Conservation (phyloP, 2,113 vertebrate species). For the Sciurus niger region DNA sequence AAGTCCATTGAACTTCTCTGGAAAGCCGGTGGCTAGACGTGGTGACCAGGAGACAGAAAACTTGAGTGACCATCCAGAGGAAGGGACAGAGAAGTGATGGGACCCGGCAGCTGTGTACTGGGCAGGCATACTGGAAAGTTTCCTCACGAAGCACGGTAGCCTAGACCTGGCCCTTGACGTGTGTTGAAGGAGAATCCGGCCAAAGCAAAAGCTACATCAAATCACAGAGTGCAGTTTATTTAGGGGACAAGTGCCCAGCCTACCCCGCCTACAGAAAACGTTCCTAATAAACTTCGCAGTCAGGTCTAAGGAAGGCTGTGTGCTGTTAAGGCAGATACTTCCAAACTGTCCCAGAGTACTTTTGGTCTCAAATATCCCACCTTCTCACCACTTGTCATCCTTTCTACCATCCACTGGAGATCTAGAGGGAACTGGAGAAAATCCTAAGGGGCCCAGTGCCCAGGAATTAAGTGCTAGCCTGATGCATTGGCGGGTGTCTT, state of each 20-base stretch:
- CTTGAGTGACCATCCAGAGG: neutral
- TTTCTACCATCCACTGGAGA: neutral
- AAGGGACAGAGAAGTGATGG: neutral
- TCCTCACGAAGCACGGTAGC: fast-evolving
- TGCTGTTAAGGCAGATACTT: neutral
- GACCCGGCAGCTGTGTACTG: too few relatives aligned
- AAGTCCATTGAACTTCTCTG: neutral
- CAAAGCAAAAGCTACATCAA: neutral
- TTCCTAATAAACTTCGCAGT: neutral
- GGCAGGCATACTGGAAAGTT: too few relatives aligned
- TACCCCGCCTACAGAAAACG: neutral
- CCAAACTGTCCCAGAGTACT: neutral
- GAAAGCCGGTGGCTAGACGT: neutral
- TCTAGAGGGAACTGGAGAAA: neutral
- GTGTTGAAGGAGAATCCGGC: fast-evolving
- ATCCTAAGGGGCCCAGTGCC: too few relatives aligned
- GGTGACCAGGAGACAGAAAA: neutral
- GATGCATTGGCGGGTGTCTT: fast-evolving
- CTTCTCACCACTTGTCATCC: fast-evolving
- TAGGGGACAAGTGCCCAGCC: fast-evolving
- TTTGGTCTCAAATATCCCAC: neutral
- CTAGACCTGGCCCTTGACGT: fast-evolving
- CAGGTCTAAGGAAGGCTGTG: fast-evolving
- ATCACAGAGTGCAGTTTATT: too few relatives aligned
- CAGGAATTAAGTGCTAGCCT: neutral